Base-by-base conservation (phyloP, 2,113 vertebrate species). In the Gavialis gangeticus region DNA sequence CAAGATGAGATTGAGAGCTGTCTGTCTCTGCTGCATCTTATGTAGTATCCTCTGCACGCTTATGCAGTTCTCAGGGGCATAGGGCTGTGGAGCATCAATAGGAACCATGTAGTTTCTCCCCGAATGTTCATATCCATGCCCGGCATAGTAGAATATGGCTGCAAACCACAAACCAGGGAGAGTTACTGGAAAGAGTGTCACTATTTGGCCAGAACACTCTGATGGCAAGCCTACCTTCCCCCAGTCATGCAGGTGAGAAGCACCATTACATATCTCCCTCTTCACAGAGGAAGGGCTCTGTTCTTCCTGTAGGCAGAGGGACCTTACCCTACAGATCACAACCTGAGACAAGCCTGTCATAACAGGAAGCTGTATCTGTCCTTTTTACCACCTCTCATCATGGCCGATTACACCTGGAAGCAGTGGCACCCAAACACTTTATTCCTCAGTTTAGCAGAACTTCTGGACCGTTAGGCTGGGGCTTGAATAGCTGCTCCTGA, bases 131-230 rank as follows among this genome's bases (percentile, higher is more conserved):
- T 98, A 99, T 1, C 99, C 98, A 0, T 99, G 99, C 12, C 99
- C 99, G 1, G 99, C 99, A 2, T 99, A 99, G 97, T 99, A 99
- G 96, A 99, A 99, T 34, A 99, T 54, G n/a, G 98, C 99, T 99
- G 94, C 21, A 3, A 87, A 93, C 69, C 3, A 85, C 67, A 79
- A 15, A 81, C 37, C 84, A 28, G 84, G 94, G 59, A 96, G 19
- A 37, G 59, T 63, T 73, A 73, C 37, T 6, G 5, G 67, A 37
- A 19, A 34, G 22, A 34, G 67, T 7, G 46, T 46, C 46, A 46
- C 46, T 7, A 46, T 9, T 46, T 46, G 46, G 46, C 46, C 46
- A 46, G 46, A 46, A 46, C 46, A 46, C 46, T 46, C 46, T 46
- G 46, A 46, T 46, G 46, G 66, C 66, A 67, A 3, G n/a, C 6